Base-by-base conservation (phyloP, 2,888 invertebrate genomes). In the Lacanobia oleracea region DNA sequence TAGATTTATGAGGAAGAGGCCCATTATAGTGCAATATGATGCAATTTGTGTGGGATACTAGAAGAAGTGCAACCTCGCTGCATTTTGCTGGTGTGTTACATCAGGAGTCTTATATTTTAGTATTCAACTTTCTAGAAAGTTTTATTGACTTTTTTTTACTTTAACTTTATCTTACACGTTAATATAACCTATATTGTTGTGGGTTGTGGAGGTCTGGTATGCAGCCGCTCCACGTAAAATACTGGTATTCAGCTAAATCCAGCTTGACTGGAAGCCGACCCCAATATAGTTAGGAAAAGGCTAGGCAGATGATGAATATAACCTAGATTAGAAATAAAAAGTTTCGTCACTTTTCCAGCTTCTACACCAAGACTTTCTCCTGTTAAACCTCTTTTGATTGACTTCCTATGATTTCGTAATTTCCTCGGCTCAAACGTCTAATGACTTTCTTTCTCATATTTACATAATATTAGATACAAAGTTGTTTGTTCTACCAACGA, bases 1-100 rank as follows among this genome's bases (percentile, higher is more conserved):
- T 85, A 69, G 77, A 84, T 84, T 87, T 83, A 83, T 70, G 67
- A 79, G 79, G 79, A 81, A 75, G 68, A 74, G 61, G 56, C 37
- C 74, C 69, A 80, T 86, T 84, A 82, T 50, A 75, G 59, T 81
- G 72, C 74, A 77, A 80, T 75, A 81, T 69, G 76, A 79, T 86
- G 76, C 79, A 79, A 72, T 84, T 77, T 84, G 65, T 64, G 40
- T 57, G 50, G 63, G 62, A 57, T 43, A 61, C 63, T 64, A 54
- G 56, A 53, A 43, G 33, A 51, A 51, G 14, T 43, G 14, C 43
- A 43, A 43, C 37, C 5, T 4, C 43, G 33, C 16, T 62, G n/a
- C 12, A 23, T 51, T 65, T 50, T 7, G 2, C 18, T 8, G 7
- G 12, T 27, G 18, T 23, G 18, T n/a, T 3, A 40, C 12, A 50